phyloP scores from a whole-genome alignment of 2,797 vertebrate genomes.

The Epinephelus malabaricus region DNA sequence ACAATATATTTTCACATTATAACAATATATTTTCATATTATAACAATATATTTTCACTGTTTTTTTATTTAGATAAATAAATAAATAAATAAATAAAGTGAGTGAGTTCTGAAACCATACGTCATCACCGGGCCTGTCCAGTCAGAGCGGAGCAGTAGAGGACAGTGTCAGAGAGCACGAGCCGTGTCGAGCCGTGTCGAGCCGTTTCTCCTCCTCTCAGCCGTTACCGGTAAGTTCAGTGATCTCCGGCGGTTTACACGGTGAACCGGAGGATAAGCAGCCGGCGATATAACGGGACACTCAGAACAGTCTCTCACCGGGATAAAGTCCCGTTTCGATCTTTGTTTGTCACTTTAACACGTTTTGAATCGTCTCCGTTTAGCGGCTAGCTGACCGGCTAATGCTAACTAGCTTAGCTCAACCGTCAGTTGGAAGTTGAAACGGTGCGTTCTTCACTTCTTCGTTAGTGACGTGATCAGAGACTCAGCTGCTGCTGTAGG shows the following conservation, averaged over 20 bases:
- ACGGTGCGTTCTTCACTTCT: neutral
- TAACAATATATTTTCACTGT: no score
- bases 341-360: rapidly evolving
- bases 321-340: neutral
- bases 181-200: neutral
- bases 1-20: no score
- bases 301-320: rapidly evolving
- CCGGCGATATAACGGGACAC: no score
- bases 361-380: neutral
- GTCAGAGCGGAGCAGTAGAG: neutral
- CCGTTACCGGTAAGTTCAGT: constrained; percentile 29
- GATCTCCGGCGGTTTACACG: neutral
- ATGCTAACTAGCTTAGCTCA: neutral
- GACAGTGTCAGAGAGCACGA: neutral
- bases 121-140: constrained; percentile 7
- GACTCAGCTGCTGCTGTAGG: no score
- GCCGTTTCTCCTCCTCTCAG: neutral
- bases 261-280: rapidly evolving
- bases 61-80: no score
- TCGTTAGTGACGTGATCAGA: no score
- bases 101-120: neutral
- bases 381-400: neutral
- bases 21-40: no score
- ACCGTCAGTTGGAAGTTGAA: neutral
- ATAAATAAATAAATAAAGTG: neutral